Evolutionary conservation across 2,888 invertebrate genomes (phyloP).

Genomic region (Hoplodrina blanda): DNA sequence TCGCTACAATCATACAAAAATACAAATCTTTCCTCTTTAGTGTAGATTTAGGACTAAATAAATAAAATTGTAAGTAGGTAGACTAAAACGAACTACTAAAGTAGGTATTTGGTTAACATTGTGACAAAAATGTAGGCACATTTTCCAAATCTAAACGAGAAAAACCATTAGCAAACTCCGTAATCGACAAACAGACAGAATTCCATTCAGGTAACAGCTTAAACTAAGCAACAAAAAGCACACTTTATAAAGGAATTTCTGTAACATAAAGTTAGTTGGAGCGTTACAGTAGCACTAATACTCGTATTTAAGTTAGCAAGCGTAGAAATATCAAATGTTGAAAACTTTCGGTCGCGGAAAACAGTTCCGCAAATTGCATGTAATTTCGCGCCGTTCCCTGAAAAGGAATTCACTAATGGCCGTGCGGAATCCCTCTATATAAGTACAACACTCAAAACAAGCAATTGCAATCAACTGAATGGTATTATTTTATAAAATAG

Average conservation of each 20-base stretch:
- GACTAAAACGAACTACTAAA: background rate
- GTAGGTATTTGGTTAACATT: background rate
- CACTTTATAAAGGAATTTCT: constrained; percentile 46
- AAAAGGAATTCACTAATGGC: constrained; percentile 81
- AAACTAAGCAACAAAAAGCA: constrained; percentile 32
- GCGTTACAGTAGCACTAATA: constrained; percentile 47
- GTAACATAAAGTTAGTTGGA: constrained; percentile 41
- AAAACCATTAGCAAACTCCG: background rate
- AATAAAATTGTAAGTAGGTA: too few species aligned
- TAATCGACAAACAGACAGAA: constrained; percentile 19
- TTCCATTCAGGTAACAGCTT: constrained; percentile 26
- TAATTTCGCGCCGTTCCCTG: constrained; percentile 78
- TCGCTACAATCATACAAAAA: too few species aligned
- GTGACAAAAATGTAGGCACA: background rate
- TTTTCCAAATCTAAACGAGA: background rate
- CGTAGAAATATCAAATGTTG: constrained; percentile 78
- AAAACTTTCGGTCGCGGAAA: constrained; percentile 77
- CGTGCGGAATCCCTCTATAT: constrained; percentile 73
- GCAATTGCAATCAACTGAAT: constrained; percentile 65
- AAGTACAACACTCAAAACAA: constrained; percentile 71
- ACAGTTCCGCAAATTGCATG: constrained; percentile 82
- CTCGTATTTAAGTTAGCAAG: constrained; percentile 60
- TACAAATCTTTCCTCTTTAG: too few species aligned
- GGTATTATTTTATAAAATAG: constrained; percentile 49
- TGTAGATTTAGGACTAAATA: too few species aligned